These are phyloP conservation scores for Trogon surrucura DNA, from an alignment of 2,113 vertebrate genomes.

Conservation along the genomic window DNA sequence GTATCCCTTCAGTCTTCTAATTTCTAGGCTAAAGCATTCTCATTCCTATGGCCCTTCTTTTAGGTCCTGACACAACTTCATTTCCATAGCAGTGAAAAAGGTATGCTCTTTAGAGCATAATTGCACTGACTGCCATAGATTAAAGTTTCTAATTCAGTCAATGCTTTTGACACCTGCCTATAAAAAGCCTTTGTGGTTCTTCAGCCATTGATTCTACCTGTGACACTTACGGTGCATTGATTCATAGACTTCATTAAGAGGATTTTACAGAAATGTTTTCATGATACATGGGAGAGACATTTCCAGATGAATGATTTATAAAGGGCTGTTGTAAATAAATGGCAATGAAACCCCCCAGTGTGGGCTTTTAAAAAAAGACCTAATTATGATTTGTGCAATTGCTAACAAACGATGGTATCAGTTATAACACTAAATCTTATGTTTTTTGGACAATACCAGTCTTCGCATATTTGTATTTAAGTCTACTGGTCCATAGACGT, in stretches of 20 bases:
- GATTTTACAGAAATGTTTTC: constrained; percentile 49
- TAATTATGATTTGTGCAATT: constrained; percentile 11
- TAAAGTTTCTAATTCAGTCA: constrained; percentile 29
- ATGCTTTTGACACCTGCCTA: constrained; percentile 12
- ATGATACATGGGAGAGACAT: neutral
- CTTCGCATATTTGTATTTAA: neutral
- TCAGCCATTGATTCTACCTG: neutral
- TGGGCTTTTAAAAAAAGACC: neutral
- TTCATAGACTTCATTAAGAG: constrained; percentile 28
- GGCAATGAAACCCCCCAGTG: neutral
- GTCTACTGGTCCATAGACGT: neutral
- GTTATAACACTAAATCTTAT: neutral
- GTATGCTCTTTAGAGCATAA: no score
- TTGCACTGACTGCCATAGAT: neutral
- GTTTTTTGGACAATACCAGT: neutral
- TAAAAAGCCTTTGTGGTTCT: constrained; percentile 13
- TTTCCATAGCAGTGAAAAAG: neutral
- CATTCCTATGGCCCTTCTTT: neutral
- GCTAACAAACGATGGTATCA: neutral
- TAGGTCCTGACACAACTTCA: neutral
- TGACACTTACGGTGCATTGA: neutral
- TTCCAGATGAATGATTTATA: constrained; percentile 12
- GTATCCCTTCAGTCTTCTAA: neutral
- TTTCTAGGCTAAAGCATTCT: neutral
- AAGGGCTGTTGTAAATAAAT: neutral